Evolutionary conservation across 1,140 invertebrate species (phyloP).

Genomic region (Nomia melanderi): DNA sequence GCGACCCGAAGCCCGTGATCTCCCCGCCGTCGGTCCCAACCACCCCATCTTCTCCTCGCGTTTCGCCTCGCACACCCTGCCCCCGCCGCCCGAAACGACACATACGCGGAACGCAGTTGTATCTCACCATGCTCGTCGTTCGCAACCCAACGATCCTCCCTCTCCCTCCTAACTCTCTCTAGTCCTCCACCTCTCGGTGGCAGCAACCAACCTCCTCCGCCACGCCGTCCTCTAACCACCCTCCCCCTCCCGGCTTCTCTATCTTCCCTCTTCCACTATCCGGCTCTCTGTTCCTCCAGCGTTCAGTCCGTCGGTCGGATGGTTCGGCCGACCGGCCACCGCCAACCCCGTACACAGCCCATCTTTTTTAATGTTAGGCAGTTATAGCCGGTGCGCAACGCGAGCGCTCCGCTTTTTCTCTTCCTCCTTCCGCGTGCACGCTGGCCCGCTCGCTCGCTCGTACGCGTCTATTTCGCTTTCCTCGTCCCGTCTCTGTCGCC

Average conservation of each 20-base stretch:
- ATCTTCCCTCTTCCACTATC: too few relatives aligned
- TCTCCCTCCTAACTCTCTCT: conserved; percentile 32
- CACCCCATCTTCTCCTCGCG: conserved; percentile 49
- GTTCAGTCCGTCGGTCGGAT: conserved; percentile 19
- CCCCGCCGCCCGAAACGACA: conserved; percentile 56
- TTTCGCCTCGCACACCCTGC: conserved; percentile 48
- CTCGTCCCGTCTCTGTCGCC: conserved; percentile 22
- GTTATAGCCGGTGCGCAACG: conserved; percentile 77
- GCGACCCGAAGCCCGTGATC: conserved; percentile 50
- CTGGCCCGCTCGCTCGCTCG: too few relatives aligned
- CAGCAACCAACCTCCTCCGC: too few relatives aligned
- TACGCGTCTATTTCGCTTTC: conserved; percentile 16
- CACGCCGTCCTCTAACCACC: conserved; percentile 52
- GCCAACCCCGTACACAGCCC: conserved; percentile 77
- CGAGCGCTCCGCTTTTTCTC: conserved; percentile 56
- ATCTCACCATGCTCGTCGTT: conserved; percentile 66
- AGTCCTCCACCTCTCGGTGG: too few relatives aligned
- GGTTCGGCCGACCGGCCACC: conserved; percentile 46
- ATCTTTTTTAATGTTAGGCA: conserved; percentile 82
- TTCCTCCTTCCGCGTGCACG: background rate
- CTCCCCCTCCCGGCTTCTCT: conserved; percentile 59
- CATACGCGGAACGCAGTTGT: conserved; percentile 65
- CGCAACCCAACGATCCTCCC: conserved; percentile 58
- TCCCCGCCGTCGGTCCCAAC: too few relatives aligned
- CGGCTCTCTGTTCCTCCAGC: conserved; percentile 43